These are phyloP conservation scores for Pachliopta kotzebuea DNA, from an alignment of 2,888 invertebrate species.

Conservation along the genomic window DNA sequence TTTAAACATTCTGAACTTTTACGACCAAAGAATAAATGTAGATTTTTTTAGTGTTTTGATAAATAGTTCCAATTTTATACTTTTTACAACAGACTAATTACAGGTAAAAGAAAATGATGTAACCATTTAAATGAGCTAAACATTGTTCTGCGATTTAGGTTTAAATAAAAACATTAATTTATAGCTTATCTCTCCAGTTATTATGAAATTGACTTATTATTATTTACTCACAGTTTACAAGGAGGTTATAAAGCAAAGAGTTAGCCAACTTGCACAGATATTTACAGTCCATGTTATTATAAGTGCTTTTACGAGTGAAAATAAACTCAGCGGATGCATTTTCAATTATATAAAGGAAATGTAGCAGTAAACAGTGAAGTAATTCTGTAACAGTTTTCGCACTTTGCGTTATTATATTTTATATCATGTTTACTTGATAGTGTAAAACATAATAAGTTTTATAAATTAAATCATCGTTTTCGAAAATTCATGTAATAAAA, in stretches of 20 bases:
- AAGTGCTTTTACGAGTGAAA: slow-evolving; percentile 40
- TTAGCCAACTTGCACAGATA: slow-evolving; percentile 26
- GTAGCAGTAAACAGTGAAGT: slow-evolving; percentile 17
- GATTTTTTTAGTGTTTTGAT: too few relatives aligned
- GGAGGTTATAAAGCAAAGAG: slow-evolving; percentile 20
- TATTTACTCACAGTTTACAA: slow-evolving; percentile 19
- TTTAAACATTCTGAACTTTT: too few relatives aligned
- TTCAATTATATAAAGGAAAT: slow-evolving; percentile 54
- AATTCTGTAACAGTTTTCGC: neutral
- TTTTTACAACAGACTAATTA: too few relatives aligned
- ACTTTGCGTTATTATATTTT: neutral
- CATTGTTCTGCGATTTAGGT: neutral
- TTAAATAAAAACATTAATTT: neutral
- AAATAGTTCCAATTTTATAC: too few relatives aligned
- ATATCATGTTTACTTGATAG: neutral
- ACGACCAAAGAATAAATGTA: too few relatives aligned
- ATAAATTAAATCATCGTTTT: too few relatives aligned
- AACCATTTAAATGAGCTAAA: neutral
- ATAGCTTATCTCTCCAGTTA: neutral
- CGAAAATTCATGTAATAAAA: too few relatives aligned
- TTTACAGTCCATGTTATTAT: slow-evolving; percentile 26
- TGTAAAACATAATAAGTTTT: neutral
- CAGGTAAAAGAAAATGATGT: too few relatives aligned
- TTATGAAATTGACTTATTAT: slow-evolving; percentile 3
- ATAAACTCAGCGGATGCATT: slow-evolving; percentile 48